These are phyloP conservation scores for Drosophila takahashii DNA, from an alignment of 1,140 invertebrate species.

Conservation along the genomic window DNA sequence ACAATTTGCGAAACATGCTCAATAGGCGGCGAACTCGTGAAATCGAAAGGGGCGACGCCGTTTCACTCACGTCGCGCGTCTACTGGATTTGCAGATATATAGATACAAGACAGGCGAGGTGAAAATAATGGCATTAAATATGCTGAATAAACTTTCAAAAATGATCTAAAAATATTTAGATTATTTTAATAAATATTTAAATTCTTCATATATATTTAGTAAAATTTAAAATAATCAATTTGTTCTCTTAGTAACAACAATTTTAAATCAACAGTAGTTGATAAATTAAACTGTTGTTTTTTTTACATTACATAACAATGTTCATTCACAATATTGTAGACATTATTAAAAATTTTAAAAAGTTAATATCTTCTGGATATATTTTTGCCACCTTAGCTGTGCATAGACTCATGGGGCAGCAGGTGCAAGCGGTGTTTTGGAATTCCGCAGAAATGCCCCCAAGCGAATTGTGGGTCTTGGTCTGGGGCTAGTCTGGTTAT, in stretches of 20 bases:
- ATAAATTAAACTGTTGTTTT: too few species aligned
- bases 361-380: background rate
- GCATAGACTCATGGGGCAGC: conserved; percentile 5
- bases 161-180: too few species aligned
- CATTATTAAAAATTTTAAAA: too few species aligned
- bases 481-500: conserved; percentile 37
- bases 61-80: conserved; percentile 44
- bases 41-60: conserved; percentile 39
- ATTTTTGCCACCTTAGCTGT: background rate
- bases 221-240: too few species aligned
- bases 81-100: conserved; percentile 28
- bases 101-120: conserved; percentile 6
- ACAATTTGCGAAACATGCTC: conserved; percentile 69
- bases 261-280: background rate
- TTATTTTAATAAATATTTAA: background rate
- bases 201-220: too few species aligned
- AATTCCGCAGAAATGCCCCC: conserved; percentile 44
- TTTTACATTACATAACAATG: too few species aligned
- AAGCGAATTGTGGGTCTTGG: conserved; percentile 19
- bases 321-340: too few species aligned
- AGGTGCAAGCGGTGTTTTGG: conserved; percentile 40
- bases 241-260: background rate
- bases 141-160: too few species aligned
- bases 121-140: conserved; percentile 1
- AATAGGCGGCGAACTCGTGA: conserved; percentile 35